These are phyloP conservation scores for Polyommatus icarus DNA, from an alignment of 2,888 invertebrate genomes.

Conservation along the genomic window DNA sequence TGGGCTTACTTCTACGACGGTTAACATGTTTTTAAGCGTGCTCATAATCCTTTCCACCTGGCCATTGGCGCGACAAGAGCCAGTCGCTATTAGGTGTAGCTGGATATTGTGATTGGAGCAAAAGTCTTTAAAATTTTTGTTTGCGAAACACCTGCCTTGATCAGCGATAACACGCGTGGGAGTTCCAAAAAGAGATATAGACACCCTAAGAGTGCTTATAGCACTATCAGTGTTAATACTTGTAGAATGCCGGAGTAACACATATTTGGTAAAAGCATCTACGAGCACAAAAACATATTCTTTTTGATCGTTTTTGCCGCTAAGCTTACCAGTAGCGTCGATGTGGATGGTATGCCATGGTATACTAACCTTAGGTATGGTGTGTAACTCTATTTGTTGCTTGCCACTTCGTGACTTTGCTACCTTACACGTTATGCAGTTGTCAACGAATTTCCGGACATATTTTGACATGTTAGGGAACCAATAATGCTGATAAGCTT, in stretches of 20 bases:
- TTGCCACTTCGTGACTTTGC: constrained; percentile 28
- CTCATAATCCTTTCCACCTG: too few species aligned
- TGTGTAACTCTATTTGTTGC: constrained; percentile 17
- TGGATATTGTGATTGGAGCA: constrained; percentile 36
- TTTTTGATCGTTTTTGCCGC: too few species aligned
- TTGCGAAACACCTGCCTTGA: too few species aligned
- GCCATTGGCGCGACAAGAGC: constrained; percentile 40
- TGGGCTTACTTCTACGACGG: too few species aligned
- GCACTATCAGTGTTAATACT: constrained; percentile 33
- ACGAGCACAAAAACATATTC: too few species aligned
- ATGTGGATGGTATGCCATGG: too few species aligned
- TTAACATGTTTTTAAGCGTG: too few species aligned
- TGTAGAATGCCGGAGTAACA: constrained; percentile 7
- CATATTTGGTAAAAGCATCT: too few species aligned
- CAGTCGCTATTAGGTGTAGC: constrained; percentile 37
- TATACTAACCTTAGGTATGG: too few species aligned
- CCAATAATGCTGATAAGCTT: too few species aligned
- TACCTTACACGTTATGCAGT: constrained; percentile 31
- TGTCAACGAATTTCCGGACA: constrained; percentile 12
- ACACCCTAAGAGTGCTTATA: constrained; percentile 29
- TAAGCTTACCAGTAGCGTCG: too few species aligned
- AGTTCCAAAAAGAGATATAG: constrained; percentile 31
- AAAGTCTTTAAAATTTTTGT: constrained; percentile 32
- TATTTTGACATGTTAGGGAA: too few species aligned
- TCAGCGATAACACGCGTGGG: constrained; percentile 24